phyloP scores from a whole-genome alignment of 1,140 invertebrate species.

The Littorina saxatilis region DNA sequence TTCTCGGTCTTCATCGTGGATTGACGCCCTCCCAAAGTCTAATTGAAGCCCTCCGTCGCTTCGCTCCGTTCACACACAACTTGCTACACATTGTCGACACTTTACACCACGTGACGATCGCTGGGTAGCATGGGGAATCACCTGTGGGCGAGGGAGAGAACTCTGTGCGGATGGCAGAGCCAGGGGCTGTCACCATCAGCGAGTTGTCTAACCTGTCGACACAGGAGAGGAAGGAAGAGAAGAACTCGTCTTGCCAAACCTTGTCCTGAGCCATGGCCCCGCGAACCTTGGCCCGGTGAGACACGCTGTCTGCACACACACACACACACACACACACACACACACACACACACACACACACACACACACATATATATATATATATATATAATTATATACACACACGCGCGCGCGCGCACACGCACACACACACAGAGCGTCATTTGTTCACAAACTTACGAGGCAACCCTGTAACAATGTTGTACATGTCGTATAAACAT shows the following conservation, averaged over 20 bases:
- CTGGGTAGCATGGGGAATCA: not conserved
- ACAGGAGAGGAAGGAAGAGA: constrained; percentile 6
- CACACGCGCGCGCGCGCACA: not conserved
- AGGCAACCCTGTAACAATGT: too few species aligned
- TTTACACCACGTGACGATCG: too few species aligned
- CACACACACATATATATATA: not conserved
- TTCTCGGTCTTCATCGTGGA: too few species aligned
- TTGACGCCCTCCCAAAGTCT: too few species aligned
- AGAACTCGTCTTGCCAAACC: constrained; percentile 6
- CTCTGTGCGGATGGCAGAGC: constrained; percentile 7
- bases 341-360: constrained; percentile 9
- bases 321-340: constrained; percentile 15
- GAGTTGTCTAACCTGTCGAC: not conserved
- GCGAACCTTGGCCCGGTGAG: constrained; percentile 16
- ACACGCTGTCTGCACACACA: constrained; percentile 28
- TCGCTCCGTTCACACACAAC: too few species aligned
- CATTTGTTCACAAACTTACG: too few species aligned
- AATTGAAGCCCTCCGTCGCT: too few species aligned
- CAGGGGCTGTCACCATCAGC: not conserved
- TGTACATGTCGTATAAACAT: too few species aligned
- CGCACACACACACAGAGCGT: not conserved
- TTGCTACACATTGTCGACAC: too few species aligned
- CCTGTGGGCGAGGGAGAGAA: constrained; percentile 27
- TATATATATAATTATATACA: not conserved
- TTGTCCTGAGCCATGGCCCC: not conserved